phyloP scores from a whole-genome alignment of 2,888 invertebrate species.

The Sarcophaga carnaria region DNA sequence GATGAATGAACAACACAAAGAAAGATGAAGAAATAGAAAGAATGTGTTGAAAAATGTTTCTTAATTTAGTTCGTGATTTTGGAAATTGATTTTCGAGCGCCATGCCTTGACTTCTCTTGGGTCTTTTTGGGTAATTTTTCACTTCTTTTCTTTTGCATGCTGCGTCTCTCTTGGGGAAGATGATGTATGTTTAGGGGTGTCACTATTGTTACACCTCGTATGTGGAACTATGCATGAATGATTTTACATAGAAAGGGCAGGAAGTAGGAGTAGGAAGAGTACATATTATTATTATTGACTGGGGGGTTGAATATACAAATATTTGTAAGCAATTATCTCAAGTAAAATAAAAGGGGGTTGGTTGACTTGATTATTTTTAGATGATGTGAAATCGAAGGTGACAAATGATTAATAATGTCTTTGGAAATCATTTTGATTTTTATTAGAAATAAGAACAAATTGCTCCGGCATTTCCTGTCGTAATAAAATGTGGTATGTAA shows the following conservation, averaged over 20 bases:
- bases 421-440: neutral
- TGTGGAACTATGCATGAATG: constrained; percentile 53
- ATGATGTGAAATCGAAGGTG: constrained; percentile 28
- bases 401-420: constrained; percentile 42
- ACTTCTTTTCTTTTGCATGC: constrained; percentile 49
- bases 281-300: neutral
- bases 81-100: constrained; percentile 67
- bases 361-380: constrained; percentile 35
- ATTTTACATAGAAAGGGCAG: neutral
- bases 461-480: too few species aligned
- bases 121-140: constrained; percentile 65
- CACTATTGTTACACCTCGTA: neutral
- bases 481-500: too few species aligned
- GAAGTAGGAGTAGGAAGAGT: constrained; percentile 10
- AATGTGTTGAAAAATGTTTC: constrained; percentile 62
- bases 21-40: neutral
- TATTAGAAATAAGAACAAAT: neutral
- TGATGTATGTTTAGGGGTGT: neutral
- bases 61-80: constrained; percentile 64
- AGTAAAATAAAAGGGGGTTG: neutral
- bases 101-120: neutral
- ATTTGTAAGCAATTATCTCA: constrained; percentile 43
- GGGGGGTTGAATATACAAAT: constrained; percentile 50
- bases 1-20: constrained; percentile 29
- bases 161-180: constrained; percentile 2